phyloP scores from a whole-genome alignment of 2,113 vertebrate genomes.

The Podocnemis expansa region DNA sequence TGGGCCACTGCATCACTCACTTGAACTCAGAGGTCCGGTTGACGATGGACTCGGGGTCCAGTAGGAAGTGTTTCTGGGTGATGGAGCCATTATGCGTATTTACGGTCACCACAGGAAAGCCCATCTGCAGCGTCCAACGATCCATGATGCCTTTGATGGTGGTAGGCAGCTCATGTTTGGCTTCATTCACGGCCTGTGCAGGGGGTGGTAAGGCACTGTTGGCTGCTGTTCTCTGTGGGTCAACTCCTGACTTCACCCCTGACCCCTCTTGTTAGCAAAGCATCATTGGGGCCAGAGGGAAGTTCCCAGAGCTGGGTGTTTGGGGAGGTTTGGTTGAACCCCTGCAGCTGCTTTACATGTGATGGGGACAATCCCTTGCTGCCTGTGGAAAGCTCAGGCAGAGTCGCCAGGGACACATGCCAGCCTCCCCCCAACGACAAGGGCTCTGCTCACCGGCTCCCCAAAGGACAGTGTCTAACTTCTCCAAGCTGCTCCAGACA shows the following conservation, averaged over 20 bases:
- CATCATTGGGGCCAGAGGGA: not conserved
- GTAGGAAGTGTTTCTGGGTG: slow-evolving; percentile 86
- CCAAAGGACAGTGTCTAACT: too few relatives aligned
- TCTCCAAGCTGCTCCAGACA: too few relatives aligned
- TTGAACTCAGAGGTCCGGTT: slow-evolving; percentile 78
- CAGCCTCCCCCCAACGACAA: too few relatives aligned
- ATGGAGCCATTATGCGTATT: slow-evolving; percentile 66
- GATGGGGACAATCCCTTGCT: not conserved
- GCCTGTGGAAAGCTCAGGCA: not conserved
- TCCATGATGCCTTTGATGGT: slow-evolving; percentile 83
- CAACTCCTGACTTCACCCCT: accelerated
- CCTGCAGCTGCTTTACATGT: too few relatives aligned
- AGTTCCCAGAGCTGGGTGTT: not conserved
- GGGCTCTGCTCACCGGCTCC: not conserved
- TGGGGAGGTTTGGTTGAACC: not conserved
- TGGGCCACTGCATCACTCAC: slow-evolving; percentile 69
- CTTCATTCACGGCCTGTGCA: slow-evolving; percentile 26
- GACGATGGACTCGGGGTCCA: slow-evolving; percentile 73
- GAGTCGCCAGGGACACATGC: not conserved
- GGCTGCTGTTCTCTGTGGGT: accelerated
- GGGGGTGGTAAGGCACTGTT: accelerated
- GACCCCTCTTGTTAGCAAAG: not conserved
- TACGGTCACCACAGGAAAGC: slow-evolving; percentile 88
- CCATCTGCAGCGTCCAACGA: slow-evolving; percentile 94
- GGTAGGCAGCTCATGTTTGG: accelerated